Conservation (phyloP, 2,797 vertebrate species). For the Girardinus metallicus region DNA sequence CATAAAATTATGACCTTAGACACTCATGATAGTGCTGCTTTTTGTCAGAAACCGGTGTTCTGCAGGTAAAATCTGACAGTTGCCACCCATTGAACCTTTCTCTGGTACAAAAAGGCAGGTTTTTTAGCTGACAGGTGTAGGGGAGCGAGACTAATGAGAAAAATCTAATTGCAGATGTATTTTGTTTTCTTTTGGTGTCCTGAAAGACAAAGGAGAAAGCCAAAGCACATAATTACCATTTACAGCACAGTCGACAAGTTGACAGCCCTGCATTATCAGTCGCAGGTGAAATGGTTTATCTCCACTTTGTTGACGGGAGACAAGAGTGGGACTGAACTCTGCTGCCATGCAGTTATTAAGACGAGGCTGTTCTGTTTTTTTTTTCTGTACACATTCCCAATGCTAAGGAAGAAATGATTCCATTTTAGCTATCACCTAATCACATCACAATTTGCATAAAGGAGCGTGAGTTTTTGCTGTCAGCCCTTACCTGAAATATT, state of each 20-base stretch:
- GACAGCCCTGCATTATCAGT: constrained; percentile 74
- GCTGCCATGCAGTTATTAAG: constrained; percentile 39
- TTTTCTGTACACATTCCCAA: constrained; percentile 18
- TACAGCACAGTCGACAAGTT: constrained; percentile 60
- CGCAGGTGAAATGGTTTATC: constrained; percentile 72
- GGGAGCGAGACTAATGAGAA: constrained; percentile 43
- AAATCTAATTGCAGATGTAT: constrained; percentile 45
- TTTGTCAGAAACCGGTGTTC: background rate
- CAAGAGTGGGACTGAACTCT: constrained; percentile 36
- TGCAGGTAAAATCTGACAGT: background rate
- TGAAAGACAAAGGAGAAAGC: constrained; percentile 60
- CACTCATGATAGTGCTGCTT: background rate
- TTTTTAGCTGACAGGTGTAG: constrained; percentile 53
- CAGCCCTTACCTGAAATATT: constrained; percentile 11
- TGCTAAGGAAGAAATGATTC: constrained; percentile 14
- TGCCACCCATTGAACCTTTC: background rate
- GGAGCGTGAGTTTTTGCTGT: background rate
- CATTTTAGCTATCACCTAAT: constrained; percentile 34
- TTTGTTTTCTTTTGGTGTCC: constrained; percentile 55
- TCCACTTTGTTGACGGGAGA: constrained; percentile 59
- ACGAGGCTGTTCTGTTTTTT: constrained; percentile 30
- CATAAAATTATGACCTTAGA: background rate
- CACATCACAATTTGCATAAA: constrained; percentile 9
- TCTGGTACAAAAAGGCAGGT: constrained; percentile 20
- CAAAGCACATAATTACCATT: constrained; percentile 71